A percentile compares a stretch with the other conserved stretches of the same genome.
Evolutionary conservation across 2,797 vertebrate species (phyloP).

Genomic region (Ctenochaetus hawaiiensis): DNA sequence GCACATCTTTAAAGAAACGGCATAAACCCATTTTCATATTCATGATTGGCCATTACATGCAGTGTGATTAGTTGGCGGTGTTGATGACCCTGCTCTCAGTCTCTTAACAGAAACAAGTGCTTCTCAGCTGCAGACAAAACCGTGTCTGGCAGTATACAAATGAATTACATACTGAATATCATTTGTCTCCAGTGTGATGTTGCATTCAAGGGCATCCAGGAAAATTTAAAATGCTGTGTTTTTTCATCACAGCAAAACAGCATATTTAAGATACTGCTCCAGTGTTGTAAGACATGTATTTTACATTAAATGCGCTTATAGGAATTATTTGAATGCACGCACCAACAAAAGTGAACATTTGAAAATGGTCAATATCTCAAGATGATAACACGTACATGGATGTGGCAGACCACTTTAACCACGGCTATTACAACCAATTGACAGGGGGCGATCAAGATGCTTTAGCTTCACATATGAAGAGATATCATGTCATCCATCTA

Average conservation of each 20-base stretch:
- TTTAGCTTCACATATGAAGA: no score
- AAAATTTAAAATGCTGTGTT: neutral
- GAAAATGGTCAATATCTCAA: no score
- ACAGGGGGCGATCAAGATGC: no score
- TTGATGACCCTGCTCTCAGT: neutral
- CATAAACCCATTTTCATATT: conserved; percentile 12
- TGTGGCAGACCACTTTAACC: no score
- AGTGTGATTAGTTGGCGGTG: conserved; percentile 6
- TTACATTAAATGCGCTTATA: neutral
- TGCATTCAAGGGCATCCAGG: neutral
- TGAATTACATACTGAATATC: neutral
- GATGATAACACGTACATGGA: no score
- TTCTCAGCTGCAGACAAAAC: conserved; percentile 20
- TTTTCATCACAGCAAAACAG: neutral
- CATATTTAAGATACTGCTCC: neutral
- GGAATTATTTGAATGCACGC: no score
- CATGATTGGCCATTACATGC: conserved; percentile 6
- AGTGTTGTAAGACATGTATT: neutral
- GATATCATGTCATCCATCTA: no score
- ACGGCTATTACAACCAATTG: no score
- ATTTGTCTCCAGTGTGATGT: conserved; percentile 7
- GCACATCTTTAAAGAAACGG: conserved; percentile 7
- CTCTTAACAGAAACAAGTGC: conserved; percentile 12
- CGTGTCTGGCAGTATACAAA: conserved; percentile 1
- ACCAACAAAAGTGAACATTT: no score